Evolutionary conservation across 37 sponge, comb jelly and placozoan species (phyloP).

Genomic region (Mnemiopsis leidyi): DNA sequence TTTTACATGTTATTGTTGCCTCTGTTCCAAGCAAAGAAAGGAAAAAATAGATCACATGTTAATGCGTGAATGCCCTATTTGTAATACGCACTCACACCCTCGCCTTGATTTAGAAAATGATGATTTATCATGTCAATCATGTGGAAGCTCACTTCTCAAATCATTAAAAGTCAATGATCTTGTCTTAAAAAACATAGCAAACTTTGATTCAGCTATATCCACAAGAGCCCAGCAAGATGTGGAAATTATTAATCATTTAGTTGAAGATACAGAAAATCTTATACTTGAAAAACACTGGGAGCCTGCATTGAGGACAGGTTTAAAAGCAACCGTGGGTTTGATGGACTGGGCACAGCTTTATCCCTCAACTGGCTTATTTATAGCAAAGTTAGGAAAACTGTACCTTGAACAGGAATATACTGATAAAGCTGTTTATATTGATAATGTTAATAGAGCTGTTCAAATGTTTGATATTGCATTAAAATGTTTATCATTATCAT

Average conservation of each 20-base stretch:
- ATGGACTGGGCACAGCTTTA: slow-evolving; percentile 36
- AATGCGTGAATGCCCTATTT: background rate
- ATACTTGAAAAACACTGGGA: background rate
- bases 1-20: background rate
- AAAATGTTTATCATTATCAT: background rate
- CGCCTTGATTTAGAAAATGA: background rate
- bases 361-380: background rate
- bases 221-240: slow-evolving; percentile 23
- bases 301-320: background rate
- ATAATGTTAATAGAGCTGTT: background rate
- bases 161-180: background rate
- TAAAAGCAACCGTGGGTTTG: slow-evolving; percentile 21
- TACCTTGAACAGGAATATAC: background rate
- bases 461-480: background rate
- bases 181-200: background rate
- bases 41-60: background rate
- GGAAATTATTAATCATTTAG: background rate
- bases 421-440: slow-evolving; percentile 22
- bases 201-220: background rate
- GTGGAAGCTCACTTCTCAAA: slow-evolving; percentile 3
- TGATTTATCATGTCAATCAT: background rate
- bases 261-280: background rate
- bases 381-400: background rate
- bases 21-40: background rate
- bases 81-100: background rate